Evolutionary conservation across 2,888 invertebrate species (phyloP).

Genomic region (Tanytarsus gracilentus): DNA sequence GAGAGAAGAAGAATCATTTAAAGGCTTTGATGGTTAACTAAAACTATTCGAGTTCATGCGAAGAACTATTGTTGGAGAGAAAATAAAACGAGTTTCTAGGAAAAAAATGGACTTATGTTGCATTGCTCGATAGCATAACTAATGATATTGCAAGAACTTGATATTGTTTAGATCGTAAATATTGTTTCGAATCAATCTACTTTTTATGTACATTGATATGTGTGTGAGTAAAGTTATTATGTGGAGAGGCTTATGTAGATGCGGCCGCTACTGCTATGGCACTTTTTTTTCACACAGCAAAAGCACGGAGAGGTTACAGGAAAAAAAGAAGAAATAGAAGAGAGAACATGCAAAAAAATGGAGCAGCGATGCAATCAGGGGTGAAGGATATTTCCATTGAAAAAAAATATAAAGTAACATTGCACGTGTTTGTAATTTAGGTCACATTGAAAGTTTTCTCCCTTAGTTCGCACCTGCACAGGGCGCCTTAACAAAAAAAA

Average conservation of each 20-base stretch:
- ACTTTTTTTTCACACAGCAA: neutral
- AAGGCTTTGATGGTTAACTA: too few species aligned
- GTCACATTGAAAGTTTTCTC: neutral
- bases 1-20: too few species aligned
- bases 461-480: neutral
- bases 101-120: too few species aligned
- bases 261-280: slow-evolving; percentile 6
- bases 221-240: too few species aligned
- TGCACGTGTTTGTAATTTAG: neutral
- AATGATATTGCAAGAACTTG: too few species aligned
- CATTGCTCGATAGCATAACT: too few species aligned
- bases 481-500: neutral
- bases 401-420: neutral
- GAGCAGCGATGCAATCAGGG: slow-evolving; percentile 21
- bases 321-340: neutral
- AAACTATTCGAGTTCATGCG: too few species aligned
- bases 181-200: too few species aligned
- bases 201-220: too few species aligned
- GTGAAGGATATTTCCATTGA: neutral
- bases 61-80: too few species aligned
- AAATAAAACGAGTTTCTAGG: too few species aligned
- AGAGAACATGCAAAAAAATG: slow-evolving; percentile 8
- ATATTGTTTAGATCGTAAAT: too few species aligned
- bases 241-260: neutral
- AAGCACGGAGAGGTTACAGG: neutral